Conservation (phyloP, 2,113 vertebrate genomes). For the Xiphophorus hellerii region DNA sequence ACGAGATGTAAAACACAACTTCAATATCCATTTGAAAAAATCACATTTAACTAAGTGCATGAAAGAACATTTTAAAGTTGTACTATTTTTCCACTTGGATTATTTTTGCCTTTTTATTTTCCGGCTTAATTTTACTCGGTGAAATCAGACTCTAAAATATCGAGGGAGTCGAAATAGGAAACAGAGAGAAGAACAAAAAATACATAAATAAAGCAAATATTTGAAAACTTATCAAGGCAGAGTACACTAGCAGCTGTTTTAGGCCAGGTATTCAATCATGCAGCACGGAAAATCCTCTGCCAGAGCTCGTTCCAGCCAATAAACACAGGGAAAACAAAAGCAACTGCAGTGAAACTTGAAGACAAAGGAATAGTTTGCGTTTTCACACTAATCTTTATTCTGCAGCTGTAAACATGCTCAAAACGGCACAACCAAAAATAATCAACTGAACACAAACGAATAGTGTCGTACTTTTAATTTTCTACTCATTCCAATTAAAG, state of each 20-base stretch:
- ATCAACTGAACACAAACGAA: not conserved
- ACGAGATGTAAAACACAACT: not conserved
- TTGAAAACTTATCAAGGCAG: not conserved
- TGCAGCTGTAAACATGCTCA: not conserved
- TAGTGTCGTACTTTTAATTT: not conserved
- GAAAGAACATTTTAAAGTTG: not conserved
- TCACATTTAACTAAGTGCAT: not conserved
- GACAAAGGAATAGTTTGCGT: slow-evolving; percentile 3
- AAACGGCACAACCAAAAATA: not conserved
- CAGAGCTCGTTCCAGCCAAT: not conserved
- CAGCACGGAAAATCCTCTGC: not conserved
- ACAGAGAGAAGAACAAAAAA: not conserved
- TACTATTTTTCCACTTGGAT: too few species aligned
- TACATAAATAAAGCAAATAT: not conserved
- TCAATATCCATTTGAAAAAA: not conserved
- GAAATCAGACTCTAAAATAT: too few species aligned
- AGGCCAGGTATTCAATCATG: not conserved
- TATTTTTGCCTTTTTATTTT: too few species aligned
- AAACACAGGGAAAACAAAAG: slow-evolving; percentile 2
- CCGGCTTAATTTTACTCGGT: too few species aligned
- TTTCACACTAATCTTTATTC: not conserved
- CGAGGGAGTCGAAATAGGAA: too few species aligned
- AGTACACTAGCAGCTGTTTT: not conserved
- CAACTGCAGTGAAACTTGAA: not conserved
- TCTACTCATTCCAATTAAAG: not conserved